A percentile compares a stretch with the other conserved stretches of the same genome.
phyloP scores from a whole-genome alignment of 2,797 vertebrate species.

The Amniataba percoides region DNA sequence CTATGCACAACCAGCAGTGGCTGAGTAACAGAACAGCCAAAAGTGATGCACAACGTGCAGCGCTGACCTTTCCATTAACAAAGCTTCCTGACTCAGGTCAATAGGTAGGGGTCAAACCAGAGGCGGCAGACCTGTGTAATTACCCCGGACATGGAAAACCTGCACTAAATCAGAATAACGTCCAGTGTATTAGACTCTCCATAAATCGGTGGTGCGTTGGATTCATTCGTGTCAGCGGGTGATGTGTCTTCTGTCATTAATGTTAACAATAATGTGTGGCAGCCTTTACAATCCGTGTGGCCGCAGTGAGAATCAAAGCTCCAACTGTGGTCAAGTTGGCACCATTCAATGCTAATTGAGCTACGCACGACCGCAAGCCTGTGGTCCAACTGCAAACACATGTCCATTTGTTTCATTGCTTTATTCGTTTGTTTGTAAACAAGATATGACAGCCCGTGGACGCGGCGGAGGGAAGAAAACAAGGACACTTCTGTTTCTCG shows the following conservation, averaged over 20 bases:
- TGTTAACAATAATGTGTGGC: constrained; percentile 56
- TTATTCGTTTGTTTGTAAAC: constrained; percentile 63
- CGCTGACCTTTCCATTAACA: constrained; percentile 61
- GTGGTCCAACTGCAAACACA: constrained; percentile 59
- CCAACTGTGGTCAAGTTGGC: constrained; percentile 53
- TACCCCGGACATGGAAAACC: constrained; percentile 59
- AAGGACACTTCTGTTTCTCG: constrained; percentile 46
- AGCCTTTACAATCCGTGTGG: constrained; percentile 51
- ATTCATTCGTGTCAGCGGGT: constrained; percentile 42
- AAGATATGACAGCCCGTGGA: constrained; percentile 47
- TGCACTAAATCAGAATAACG: constrained; percentile 53
- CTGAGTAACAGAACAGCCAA: constrained; percentile 10
- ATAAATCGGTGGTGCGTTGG: constrained; percentile 26
- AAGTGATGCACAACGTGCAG: constrained; percentile 41
- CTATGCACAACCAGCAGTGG: neutral
- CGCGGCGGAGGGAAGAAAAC: constrained; percentile 31
- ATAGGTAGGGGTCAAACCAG: constrained; percentile 65
- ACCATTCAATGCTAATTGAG: constrained; percentile 46
- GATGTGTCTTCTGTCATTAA: constrained; percentile 37
- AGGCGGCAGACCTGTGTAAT: constrained; percentile 59
- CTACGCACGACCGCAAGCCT: constrained; percentile 44
- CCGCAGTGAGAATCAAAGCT: constrained; percentile 50
- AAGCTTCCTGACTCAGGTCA: constrained; percentile 73
- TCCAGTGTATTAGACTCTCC: constrained; percentile 32
- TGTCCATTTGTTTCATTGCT: constrained; percentile 56